These are phyloP conservation scores for Chiridota heheva DNA, from an alignment of 35 echinoderm and acorn worm genomes.

Conservation along the genomic window DNA sequence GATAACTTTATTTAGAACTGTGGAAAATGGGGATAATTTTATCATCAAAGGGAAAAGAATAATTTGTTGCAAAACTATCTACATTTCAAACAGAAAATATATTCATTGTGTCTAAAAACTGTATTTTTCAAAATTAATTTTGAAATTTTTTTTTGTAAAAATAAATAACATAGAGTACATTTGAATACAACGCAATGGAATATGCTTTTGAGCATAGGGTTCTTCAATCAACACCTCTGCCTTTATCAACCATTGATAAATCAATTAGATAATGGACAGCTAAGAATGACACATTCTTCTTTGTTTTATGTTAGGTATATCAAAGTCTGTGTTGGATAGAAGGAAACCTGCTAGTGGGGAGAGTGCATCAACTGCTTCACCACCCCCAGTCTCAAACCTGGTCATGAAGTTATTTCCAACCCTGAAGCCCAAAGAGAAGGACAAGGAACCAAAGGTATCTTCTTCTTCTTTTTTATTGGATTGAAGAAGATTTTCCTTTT, in stretches of 20 bases:
- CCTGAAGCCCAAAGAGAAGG: constrained; percentile 62
- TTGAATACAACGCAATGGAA: too few relatives aligned
- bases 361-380: background rate
- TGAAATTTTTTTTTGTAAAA: too few relatives aligned
- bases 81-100: too few relatives aligned
- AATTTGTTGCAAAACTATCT: too few relatives aligned
- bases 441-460: constrained; percentile 27
- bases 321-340: constrained; percentile 5
- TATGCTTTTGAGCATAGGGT: too few relatives aligned
- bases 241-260: background rate
- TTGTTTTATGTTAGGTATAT: background rate
- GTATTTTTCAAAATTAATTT: too few relatives aligned
- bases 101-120: too few relatives aligned
- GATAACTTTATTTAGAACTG: too few relatives aligned
- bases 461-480: background rate
- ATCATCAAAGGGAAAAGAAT: too few relatives aligned
- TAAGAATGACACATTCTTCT: background rate
- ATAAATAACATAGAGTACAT: too few relatives aligned
- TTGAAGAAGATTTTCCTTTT: background rate
- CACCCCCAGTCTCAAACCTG: constrained; percentile 82
- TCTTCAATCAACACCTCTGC: background rate
- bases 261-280: background rate
- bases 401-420: constrained; percentile 89
- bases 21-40: too few relatives aligned
- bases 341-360: background rate